Conservation (phyloP, 2,113 vertebrate genomes). For the Eretmochelys imbricata region DNA sequence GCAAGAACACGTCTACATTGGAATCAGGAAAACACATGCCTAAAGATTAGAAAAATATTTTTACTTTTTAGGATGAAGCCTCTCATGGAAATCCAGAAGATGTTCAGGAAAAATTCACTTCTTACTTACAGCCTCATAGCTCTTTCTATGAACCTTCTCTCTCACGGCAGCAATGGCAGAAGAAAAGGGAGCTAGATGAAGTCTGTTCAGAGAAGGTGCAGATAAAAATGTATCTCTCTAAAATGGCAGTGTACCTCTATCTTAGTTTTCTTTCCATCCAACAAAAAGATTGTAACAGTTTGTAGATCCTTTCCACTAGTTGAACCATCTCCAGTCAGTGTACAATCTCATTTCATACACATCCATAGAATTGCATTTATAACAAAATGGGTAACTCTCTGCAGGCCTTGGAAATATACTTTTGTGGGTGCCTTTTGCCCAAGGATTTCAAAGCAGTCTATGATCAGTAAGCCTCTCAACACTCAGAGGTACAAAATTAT, state of each 20-base stretch:
- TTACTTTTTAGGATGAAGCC: slow-evolving; percentile 72
- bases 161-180: slow-evolving; percentile 76
- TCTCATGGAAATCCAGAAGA: slow-evolving; percentile 35
- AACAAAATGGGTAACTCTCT: not conserved
- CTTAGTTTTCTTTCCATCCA: not conserved
- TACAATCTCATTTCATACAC: not conserved
- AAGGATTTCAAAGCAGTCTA: not conserved
- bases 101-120: slow-evolving; percentile 11
- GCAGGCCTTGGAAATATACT: not conserved
- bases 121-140: slow-evolving; percentile 58
- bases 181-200: slow-evolving; percentile 58
- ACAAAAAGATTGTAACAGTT: not conserved
- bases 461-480: not conserved
- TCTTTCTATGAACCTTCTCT: slow-evolving; percentile 79
- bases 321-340: not conserved
- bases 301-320: not conserved
- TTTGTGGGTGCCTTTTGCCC: not conserved
- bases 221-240: not conserved
- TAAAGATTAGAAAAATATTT: slow-evolving; percentile 5
- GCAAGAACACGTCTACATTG: not conserved
- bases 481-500: not conserved
- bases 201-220: slow-evolving; percentile 57
- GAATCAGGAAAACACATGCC: not conserved
- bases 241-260: not conserved
- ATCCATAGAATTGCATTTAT: not conserved